Conservation (phyloP, 2,113 vertebrate genomes). For the Tringa solitaria region DNA sequence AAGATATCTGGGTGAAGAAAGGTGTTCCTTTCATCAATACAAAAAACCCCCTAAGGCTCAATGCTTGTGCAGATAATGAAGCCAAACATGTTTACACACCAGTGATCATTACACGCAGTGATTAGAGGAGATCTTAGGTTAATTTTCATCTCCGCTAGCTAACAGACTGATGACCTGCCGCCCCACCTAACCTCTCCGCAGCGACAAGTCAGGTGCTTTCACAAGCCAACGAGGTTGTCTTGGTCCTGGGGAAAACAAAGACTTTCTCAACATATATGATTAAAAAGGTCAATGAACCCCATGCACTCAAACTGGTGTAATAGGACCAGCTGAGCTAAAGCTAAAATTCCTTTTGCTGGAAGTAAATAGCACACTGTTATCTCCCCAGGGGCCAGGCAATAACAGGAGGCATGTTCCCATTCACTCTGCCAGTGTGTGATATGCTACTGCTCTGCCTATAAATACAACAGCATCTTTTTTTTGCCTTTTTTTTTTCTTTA, state of each 20-base stretch:
- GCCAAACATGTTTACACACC: constrained; percentile 4
- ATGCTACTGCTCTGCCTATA: constrained; percentile 29
- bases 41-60: background rate
- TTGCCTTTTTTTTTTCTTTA: background rate
- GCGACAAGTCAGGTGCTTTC: constrained; percentile 52
- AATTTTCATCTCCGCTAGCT: constrained; percentile 64
- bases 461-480: background rate
- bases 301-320: background rate
- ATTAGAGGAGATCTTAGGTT: constrained; percentile 54
- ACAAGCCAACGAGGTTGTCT: background rate
- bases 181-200: constrained; percentile 24
- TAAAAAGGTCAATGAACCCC: constrained; percentile 43
- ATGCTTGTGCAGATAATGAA: constrained; percentile 45
- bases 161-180: constrained; percentile 55
- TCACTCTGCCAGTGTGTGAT: constrained; percentile 32
- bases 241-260: constrained; percentile 19
- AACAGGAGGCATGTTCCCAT: constrained; percentile 52
- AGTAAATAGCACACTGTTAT: constrained; percentile 59
- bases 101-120: constrained; percentile 28
- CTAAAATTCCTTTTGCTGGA: constrained; percentile 49
- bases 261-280: constrained; percentile 18
- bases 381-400: constrained; percentile 49
- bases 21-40: constrained; percentile 45
- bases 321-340: constrained; percentile 37
- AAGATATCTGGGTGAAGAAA: constrained; percentile 41